Evolutionary conservation across 2,113 vertebrate genomes (phyloP), one percentile per base, ranked within the genome.

Genomic region (Garra rufa): DNA sequence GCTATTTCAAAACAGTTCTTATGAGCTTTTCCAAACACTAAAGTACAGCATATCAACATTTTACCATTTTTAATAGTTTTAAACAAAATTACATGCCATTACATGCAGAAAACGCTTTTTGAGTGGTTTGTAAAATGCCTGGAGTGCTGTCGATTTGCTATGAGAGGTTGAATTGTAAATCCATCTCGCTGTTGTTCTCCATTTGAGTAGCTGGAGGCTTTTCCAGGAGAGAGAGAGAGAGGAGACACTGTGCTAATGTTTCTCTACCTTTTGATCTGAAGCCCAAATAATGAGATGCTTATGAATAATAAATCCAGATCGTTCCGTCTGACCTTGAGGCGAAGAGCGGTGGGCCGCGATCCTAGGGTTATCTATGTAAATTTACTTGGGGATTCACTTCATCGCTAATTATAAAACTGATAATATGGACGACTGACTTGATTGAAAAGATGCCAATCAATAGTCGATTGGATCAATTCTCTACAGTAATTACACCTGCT

Each of bases 281-380:
- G 84, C 61, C 28, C 79, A 87, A 88, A 87, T 88, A 88, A 88
- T 43, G 81, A 89, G 77, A 63, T 19, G 46, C 85, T 83, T 73
- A 88, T 91, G 76, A 91, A 88, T 91, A 89, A 87, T 88, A 86
- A 86, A 89, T 88, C 76, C 41, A 50, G 81, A 84, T 88, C 75
- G 24, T 89, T 86, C 83, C 81, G 9, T 67, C 21, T 84, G 55
- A 87, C 82, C 83, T 89, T 87, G 81, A 21, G 73, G 65, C 43
- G 28, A 30, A 88, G 70, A 80, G 38, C 26, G 24, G 44, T n/a
- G 63, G 69, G 81, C 43, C n/a, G 30, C 7, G 55, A 85, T 38
- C 59, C 77, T 30, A 80, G 38, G 19, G 34, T 61, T 30, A 21
- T 43, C 44, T 48, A 9, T 83, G 55, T 17, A 67, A 79, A 83